A percentile compares a stretch with the other conserved stretches of the same genome.
These are phyloP conservation scores for Cheilosia pagana DNA, from an alignment of 2,888 invertebrate genomes.

Conservation along the genomic window DNA sequence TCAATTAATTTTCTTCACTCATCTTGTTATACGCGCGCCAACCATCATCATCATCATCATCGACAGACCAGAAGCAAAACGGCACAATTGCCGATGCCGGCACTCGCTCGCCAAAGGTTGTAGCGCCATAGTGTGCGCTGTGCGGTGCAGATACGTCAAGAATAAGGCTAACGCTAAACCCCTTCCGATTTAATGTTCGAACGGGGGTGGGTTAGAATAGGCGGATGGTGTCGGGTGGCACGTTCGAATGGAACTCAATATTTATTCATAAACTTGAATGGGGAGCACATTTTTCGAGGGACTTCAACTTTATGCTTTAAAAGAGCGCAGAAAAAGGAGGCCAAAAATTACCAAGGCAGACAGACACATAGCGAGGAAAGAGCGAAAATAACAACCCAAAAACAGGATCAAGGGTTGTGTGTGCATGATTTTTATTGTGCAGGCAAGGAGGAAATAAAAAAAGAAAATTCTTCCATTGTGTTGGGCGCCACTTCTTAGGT, in stretches of 20 bases:
- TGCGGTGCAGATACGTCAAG: slow-evolving; percentile 15
- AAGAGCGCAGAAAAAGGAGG: slow-evolving; percentile 33
- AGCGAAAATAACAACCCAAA: slow-evolving; percentile 9
- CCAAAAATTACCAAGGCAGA: slow-evolving; percentile 36
- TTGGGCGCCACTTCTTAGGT: slow-evolving; percentile 48
- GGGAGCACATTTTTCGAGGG: slow-evolving; percentile 27
- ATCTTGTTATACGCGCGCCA: slow-evolving; percentile 30
- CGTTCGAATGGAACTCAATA: slow-evolving; percentile 39
- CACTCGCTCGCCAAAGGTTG: slow-evolving; percentile 12
- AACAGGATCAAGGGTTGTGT: slow-evolving; percentile 45
- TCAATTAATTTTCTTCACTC: slow-evolving; percentile 65
- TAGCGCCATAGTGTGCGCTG: not conserved
- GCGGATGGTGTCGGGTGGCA: not conserved
- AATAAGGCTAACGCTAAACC: slow-evolving; percentile 45
- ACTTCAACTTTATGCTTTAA: slow-evolving; percentile 31
- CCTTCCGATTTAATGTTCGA: slow-evolving; percentile 39
- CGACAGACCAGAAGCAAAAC: slow-evolving; percentile 1
- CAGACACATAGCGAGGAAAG: slow-evolving; percentile 17
- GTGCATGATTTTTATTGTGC: slow-evolving; percentile 19
- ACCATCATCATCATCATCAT: slow-evolving; percentile 11
- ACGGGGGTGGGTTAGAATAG: slow-evolving; percentile 5
- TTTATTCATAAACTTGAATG: slow-evolving; percentile 51
- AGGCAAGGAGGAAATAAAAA: not conserved
- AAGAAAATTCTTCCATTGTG: slow-evolving; percentile 26
- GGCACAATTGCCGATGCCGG: not conserved